Conservation (phyloP, 2,797 vertebrate species). For the Leptodactylus fallax region DNA sequence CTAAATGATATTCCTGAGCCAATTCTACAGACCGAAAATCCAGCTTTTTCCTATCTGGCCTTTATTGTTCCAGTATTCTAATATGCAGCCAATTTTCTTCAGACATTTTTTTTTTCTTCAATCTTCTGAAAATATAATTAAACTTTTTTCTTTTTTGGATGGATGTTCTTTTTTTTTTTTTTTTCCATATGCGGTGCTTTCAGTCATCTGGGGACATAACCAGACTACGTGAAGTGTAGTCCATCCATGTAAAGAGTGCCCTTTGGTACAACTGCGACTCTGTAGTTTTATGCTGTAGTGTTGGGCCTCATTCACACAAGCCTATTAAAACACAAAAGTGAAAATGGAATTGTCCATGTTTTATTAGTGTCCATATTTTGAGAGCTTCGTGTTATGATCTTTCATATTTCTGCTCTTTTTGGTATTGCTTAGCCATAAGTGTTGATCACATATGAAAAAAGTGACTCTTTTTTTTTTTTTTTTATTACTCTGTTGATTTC, state of each 20-base stretch:
- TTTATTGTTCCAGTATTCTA: conserved; percentile 14
- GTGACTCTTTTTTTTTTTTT: too few species aligned
- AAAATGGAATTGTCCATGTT: neutral
- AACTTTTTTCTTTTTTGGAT: neutral
- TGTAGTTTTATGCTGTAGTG: neutral
- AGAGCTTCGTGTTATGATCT: neutral
- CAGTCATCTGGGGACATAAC: neutral
- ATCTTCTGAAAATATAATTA: conserved; percentile 6
- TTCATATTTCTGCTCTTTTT: too few species aligned
- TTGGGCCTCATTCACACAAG: neutral
- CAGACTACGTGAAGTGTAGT: neutral
- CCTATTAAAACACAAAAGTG: neutral
- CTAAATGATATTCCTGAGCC: conserved; percentile 34
- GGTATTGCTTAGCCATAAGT: too few species aligned
- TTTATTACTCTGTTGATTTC: too few species aligned
- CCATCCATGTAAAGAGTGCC: neutral
- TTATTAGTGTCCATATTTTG: neutral
- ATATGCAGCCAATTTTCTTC: conserved; percentile 12
- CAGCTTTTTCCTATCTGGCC: conserved; percentile 22
- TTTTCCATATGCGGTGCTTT: neutral
- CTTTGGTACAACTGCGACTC: neutral
- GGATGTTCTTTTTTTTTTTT: neutral
- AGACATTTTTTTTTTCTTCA: neutral
- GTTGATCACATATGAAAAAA: too few species aligned
- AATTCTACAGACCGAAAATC: conserved; percentile 31